Conservation (phyloP, 92 coral and sea anemone genomes). For the Phenganax marumi region DNA sequence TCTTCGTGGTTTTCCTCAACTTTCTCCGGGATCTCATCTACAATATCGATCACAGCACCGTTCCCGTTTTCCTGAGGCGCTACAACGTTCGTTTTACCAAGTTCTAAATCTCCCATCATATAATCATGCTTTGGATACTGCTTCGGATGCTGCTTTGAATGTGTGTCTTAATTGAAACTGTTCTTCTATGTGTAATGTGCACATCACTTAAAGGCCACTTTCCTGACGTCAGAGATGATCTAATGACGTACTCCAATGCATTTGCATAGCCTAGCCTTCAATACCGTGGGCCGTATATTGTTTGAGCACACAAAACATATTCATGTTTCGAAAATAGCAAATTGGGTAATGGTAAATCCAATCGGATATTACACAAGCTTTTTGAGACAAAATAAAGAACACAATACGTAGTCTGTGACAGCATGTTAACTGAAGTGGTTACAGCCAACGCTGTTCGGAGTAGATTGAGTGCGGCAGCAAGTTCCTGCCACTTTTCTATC, state of each 20-base stretch:
- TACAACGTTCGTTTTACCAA: conserved; percentile 10
- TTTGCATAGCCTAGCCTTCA: neutral
- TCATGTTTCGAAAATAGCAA: neutral
- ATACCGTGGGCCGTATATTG: neutral
- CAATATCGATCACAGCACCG: conserved; percentile 7
- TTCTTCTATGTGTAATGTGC: neutral
- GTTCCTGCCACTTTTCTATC: too few relatives aligned
- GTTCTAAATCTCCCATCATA: conserved; percentile 12
- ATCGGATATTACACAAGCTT: too few relatives aligned
- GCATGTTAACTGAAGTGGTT: too few relatives aligned
- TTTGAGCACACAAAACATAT: neutral
- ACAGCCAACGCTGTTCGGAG: too few relatives aligned
- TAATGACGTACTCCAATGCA: neutral
- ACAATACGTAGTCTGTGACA: too few relatives aligned
- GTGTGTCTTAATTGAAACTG: neutral
- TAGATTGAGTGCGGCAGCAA: too few relatives aligned
- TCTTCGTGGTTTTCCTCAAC: neutral
- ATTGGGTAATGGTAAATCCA: neutral
- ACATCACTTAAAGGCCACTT: neutral
- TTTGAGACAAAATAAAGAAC: too few relatives aligned
- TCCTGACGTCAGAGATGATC: neutral
- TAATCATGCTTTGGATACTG: neutral
- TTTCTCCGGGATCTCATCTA: neutral
- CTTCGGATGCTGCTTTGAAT: neutral
- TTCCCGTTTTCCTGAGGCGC: neutral